A percentile compares a stretch with the other conserved stretches of the same genome.
These are phyloP conservation scores for Poeciliopsis retropinna DNA, from an alignment of 2,113 vertebrate genomes.

Conservation along the genomic window DNA sequence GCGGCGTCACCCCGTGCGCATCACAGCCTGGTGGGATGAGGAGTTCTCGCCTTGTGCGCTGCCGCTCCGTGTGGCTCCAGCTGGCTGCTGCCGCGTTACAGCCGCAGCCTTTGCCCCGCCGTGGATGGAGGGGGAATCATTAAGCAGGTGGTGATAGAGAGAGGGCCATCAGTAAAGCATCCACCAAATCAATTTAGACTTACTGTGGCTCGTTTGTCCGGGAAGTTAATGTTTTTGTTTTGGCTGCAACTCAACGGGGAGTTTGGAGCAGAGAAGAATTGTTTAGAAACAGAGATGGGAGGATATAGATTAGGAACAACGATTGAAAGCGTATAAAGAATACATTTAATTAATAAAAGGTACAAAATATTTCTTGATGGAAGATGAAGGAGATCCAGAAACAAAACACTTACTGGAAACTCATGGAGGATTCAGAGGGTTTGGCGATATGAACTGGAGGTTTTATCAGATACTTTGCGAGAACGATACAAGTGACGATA, in stretches of 20 bases:
- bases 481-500: no score
- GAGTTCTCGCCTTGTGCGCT: slow-evolving; percentile 64
- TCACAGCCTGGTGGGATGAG: slow-evolving; percentile 69
- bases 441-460: no score
- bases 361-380: no score
- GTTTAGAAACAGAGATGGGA: no score
- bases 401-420: no score
- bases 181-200: not conserved
- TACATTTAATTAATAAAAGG: no score
- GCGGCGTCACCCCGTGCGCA: slow-evolving; percentile 60
- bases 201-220: not conserved
- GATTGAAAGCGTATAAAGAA: no score
- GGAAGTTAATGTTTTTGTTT: not conserved
- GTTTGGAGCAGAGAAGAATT: not conserved
- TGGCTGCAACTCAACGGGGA: no score
- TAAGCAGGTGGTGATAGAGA: not conserved
- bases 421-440: no score
- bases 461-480: no score
- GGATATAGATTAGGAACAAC: no score
- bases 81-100: slow-evolving; percentile 53
- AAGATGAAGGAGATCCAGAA: no score
- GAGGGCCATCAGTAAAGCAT: not conserved
- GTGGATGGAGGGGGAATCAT: slow-evolving; percentile 15
- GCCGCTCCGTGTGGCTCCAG: slow-evolving; percentile 47
- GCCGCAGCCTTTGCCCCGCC: slow-evolving; percentile 50